Evolutionary conservation across 2,888 invertebrate genomes (phyloP).

Genomic region (Eucera pruinosa): DNA sequence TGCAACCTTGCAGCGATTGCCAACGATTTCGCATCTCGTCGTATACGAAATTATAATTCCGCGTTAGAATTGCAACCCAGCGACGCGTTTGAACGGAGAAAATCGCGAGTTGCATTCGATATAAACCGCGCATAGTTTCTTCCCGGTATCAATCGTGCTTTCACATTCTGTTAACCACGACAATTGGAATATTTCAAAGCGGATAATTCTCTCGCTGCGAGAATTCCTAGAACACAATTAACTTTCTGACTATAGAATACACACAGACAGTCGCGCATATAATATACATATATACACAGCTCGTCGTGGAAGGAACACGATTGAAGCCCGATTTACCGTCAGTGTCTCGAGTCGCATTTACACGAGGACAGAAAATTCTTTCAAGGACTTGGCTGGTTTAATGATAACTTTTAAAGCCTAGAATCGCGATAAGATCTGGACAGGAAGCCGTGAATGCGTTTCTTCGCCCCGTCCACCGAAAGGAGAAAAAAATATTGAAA

Average conservation of each 20-base stretch:
- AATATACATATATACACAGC: too few species aligned
- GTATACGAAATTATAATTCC: too few species aligned
- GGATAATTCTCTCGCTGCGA: neutral
- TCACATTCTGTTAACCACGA: slow-evolving; percentile 21
- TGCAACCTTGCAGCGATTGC: too few species aligned
- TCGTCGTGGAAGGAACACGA: slow-evolving; percentile 10
- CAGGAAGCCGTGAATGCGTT: slow-evolving; percentile 67
- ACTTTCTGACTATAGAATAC: slow-evolving; percentile 28
- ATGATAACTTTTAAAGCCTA: slow-evolving; percentile 63
- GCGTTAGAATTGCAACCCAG: slow-evolving; percentile 7
- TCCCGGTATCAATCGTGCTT: slow-evolving; percentile 9
- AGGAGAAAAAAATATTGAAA: slow-evolving; percentile 38
- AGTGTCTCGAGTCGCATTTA: slow-evolving; percentile 37
- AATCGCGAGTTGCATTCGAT: neutral
- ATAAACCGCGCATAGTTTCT: neutral
- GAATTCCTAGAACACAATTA: slow-evolving; percentile 38
- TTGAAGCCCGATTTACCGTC: slow-evolving; percentile 54
- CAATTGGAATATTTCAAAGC: slow-evolving; percentile 24
- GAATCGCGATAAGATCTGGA: slow-evolving; percentile 58
- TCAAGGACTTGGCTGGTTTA: slow-evolving; percentile 64
- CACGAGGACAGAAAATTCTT: slow-evolving; percentile 59
- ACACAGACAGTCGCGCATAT: too few species aligned
- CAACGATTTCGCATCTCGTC: too few species aligned
- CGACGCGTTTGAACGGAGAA: too few species aligned
- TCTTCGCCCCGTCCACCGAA: slow-evolving; percentile 40